Evolutionary conservation across 1,140 invertebrate genomes (phyloP), one percentile per base, ranked within the genome.

Genomic region (Drosophila albomicans): DNA sequence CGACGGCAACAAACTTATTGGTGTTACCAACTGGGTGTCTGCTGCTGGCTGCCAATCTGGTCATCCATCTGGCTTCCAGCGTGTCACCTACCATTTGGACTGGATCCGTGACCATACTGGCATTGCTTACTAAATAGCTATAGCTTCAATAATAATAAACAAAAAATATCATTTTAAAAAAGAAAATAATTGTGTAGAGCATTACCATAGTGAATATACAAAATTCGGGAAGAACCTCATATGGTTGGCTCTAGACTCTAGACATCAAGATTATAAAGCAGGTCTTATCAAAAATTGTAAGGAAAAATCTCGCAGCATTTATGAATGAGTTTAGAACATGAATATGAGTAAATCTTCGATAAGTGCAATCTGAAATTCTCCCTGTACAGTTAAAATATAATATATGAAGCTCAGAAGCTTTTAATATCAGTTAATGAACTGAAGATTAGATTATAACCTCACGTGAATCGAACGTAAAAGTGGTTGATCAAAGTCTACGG

Each of bases 1-100:
- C 11, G 93, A 93, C 52, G 56, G 62, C 4, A 67, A 72, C 13
- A 91, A 91, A 0, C 88, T 93, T 41, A 87, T 94, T n/a, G 94
- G 94, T 54, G 85, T 94, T 7, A 91, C 93, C 5, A 94, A 80
- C 35, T 85, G 46, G 35, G 25, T 46, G 11, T 81, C 51, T 15
- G 59, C 10, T n/a, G 45, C 32, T 32, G 58, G 66, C 6, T 75
- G 72, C 38, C 58, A 57, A 46, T 63, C 43, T 62, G 72, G 65
- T 13, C 13, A 15, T 45, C 94, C 94, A 16, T 90, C 92, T 56
- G 94, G 92, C 8, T 94, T 92, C 78, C 92, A 93, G 3, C 92
- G 94, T 69, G 89, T 94, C 46, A 93, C 93, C 5, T 91, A 80
- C 57, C 94, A 92, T 85, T 75, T 94, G 49, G 78, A 92, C 68